Conservation (phyloP, 2,888 invertebrate genomes). For the Drosophila glabriapex region DNA sequence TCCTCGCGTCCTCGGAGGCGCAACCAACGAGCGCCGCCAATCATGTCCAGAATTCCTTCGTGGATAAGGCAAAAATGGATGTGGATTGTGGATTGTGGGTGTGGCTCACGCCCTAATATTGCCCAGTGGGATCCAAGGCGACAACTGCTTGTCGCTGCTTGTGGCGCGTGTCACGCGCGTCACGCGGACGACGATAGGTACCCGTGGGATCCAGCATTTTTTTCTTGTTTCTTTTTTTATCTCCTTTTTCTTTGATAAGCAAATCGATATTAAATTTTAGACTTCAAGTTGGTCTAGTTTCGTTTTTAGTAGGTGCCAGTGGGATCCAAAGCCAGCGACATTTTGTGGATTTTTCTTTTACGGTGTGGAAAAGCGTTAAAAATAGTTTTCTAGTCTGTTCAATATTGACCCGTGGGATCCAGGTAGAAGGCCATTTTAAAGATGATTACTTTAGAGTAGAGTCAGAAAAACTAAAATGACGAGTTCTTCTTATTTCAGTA, state of each 20-base stretch:
- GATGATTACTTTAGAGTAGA: not conserved
- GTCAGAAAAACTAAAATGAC: constrained; percentile 1
- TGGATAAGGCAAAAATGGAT: constrained; percentile 76
- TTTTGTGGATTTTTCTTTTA: constrained; percentile 54
- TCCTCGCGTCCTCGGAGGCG: constrained; percentile 85
- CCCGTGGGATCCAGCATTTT: constrained; percentile 84
- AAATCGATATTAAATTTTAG: not conserved
- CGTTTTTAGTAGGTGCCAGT: constrained; percentile 83
- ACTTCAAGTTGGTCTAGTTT: not conserved
- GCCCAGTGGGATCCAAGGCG: constrained; percentile 84
- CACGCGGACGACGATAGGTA: constrained; percentile 83
- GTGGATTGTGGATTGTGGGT: constrained; percentile 32
- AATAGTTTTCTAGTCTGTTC: constrained; percentile 14
- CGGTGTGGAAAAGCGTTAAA: not conserved
- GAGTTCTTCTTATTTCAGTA: constrained; percentile 65
- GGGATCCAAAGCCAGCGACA: constrained; percentile 83
- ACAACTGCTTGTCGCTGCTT: constrained; percentile 51
- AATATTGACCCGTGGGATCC: constrained; percentile 85
- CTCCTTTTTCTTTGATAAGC: not conserved
- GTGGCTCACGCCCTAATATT: constrained; percentile 72
- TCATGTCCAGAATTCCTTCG: constrained; percentile 65
- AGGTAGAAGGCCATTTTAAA: constrained; percentile 80
- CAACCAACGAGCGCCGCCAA: constrained; percentile 82
- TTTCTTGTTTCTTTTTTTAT: not conserved
- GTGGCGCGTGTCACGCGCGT: constrained; percentile 72